A percentile compares a stretch with the other conserved stretches of the same genome.
Evolutionary conservation across 2,113 vertebrate genomes (phyloP).

Genomic region (Syngnathus scovelli): DNA sequence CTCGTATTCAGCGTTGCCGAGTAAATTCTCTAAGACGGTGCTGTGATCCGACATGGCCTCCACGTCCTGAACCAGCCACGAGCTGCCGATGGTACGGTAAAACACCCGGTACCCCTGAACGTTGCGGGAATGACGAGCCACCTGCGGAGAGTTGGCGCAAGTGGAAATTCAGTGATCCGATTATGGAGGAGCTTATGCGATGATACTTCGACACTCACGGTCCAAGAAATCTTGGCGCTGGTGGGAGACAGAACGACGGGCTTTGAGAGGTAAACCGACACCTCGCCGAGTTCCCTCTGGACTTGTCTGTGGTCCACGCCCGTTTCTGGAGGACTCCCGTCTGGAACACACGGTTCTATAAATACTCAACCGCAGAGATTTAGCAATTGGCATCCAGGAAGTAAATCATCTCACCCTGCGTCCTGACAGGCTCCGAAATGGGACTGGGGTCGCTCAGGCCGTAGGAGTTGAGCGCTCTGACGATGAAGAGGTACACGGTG

Average conservation of each 20-base stretch:
- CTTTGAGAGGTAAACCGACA: slow-evolving; percentile 83
- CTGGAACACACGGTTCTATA: slow-evolving; percentile 59
- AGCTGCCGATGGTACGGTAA: slow-evolving; percentile 72
- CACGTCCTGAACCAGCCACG: slow-evolving; percentile 78
- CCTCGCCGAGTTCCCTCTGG: slow-evolving; percentile 88
- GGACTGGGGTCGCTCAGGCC: slow-evolving; percentile 93
- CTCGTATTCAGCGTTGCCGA: slow-evolving; percentile 78
- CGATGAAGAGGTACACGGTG: slow-evolving; percentile 88
- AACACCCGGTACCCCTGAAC: slow-evolving; percentile 87
- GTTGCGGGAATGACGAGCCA: slow-evolving; percentile 75
- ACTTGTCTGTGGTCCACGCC: slow-evolving; percentile 90
- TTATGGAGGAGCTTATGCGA: slow-evolving; percentile 21
- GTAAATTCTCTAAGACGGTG: slow-evolving; percentile 75
- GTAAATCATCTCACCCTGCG: slow-evolving; percentile 72
- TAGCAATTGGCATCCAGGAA: slow-evolving; percentile 40
- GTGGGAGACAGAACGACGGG: slow-evolving; percentile 84
- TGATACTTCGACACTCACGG: slow-evolving; percentile 70
- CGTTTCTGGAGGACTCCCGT: slow-evolving; percentile 86
- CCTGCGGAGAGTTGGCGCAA: slow-evolving; percentile 58
- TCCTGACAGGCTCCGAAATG: slow-evolving; percentile 83
- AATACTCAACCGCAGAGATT: slow-evolving; percentile 7
- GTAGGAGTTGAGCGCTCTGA: slow-evolving; percentile 80
- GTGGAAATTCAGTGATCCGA: background rate
- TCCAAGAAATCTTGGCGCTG: slow-evolving; percentile 89
- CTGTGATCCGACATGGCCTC: slow-evolving; percentile 67